phyloP scores from a whole-genome alignment of 2,888 invertebrate species.

The Lasioglossum figueresi region DNA sequence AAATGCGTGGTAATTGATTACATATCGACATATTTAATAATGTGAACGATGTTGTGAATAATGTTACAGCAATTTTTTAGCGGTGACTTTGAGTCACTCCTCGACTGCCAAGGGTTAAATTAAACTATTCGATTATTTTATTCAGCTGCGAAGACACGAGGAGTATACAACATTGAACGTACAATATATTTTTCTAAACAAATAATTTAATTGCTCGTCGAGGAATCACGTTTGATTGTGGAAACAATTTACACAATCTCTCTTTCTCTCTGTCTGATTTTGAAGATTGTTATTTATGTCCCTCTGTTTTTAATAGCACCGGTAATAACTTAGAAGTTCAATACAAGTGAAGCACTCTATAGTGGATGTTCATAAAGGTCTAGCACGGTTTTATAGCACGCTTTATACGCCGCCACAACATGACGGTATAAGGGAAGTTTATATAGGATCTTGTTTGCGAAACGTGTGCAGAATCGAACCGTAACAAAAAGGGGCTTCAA shows the following conservation, averaged over 20 bases:
- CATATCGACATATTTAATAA: no score
- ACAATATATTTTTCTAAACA: no score
- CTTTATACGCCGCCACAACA: neutral
- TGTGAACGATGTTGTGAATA: no score
- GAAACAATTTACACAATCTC: neutral
- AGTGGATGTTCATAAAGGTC: conserved; percentile 5
- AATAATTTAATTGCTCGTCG: no score
- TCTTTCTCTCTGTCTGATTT: neutral
- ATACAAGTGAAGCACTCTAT: neutral
- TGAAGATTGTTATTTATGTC: neutral
- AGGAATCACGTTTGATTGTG: neutral
- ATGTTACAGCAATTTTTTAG: no score
- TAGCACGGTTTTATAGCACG: conserved; percentile 26
- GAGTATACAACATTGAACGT: neutral
- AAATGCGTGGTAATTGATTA: no score
- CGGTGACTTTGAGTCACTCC: no score
- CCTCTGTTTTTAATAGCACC: neutral
- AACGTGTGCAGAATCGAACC: conserved; percentile 24
- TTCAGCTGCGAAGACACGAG: neutral
- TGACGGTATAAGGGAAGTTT: neutral
- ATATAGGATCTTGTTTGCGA: neutral
- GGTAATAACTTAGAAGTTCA: neutral
- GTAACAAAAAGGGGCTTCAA: neutral
- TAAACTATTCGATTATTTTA: neutral
- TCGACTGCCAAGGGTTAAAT: neutral